Base-by-base conservation (phyloP, 2,797 vertebrate species). In the Danio kyathit region DNA sequence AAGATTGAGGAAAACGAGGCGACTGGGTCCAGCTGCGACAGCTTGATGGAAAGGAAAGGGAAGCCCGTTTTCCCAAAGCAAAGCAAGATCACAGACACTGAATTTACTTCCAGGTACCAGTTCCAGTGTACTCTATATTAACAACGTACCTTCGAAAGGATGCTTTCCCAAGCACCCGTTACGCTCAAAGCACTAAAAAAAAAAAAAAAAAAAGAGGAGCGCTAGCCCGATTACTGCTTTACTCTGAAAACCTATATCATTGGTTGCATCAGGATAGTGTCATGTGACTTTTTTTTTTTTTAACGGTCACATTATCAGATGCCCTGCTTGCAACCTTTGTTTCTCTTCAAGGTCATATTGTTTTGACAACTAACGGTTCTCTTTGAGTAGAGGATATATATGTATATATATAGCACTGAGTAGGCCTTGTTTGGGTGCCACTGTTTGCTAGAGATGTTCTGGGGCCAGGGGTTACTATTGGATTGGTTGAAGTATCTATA, bases 1-100 rank as follows among this genome's bases (percentile, higher is more conserved):
- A 89, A 83, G 88, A 46, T 64, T 86, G 19, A 9, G 13, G 65
- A 79, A 63, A 83, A 46, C 70, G 46, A 76, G 89, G 83, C 88
- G 89, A 92, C 83, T 86, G 91, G 91, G 88, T 91, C 92, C 91
- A 91, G 92, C 89, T 19, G 70, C 43, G 89, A 74, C 52, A 83
- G 88, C 85, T 90, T 84, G 87, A 84, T 86, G 82, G 84, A 86
- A 82, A 61, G 74, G 83, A 79, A 83, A 63, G 48, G 71, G 48
- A 70, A 43, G 69, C 72, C 69, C 13, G 19, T 70, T 64, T 80
- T 71, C 14, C 41, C 41, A 29, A 29, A 29, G 29, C 29, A 29
- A 52, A 44, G n/a, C 46, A 57, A 21, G 21, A 17, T 79, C 69
- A 14, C 10, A 73, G 59, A 44, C 10, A 71, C 49, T 21, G 66